A percentile compares a stretch with the other conserved stretches of the same genome.
phyloP scores from a whole-genome alignment of 2,797 vertebrate genomes.

The Pteronotus mesoamericanus region DNA sequence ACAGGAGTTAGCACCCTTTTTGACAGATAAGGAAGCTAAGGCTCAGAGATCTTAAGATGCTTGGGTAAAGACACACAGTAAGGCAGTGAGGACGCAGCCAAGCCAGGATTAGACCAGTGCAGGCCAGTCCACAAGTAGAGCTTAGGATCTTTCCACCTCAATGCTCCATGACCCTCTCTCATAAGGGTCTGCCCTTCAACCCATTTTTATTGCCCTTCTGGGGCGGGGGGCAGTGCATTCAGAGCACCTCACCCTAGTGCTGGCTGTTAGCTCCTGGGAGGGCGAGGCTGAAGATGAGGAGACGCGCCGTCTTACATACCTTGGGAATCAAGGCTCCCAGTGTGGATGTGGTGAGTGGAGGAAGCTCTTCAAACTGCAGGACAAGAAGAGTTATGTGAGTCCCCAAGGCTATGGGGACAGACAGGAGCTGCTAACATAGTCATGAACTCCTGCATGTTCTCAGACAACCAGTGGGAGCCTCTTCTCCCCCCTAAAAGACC shows the following conservation, averaged over 20 bases:
- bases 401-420: neutral
- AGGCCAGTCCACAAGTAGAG: neutral
- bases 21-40: neutral
- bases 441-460: neutral
- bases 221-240: accelerated
- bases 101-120: neutral
- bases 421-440: neutral
- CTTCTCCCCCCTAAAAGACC: neutral
- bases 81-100: neutral
- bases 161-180: neutral
- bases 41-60: neutral
- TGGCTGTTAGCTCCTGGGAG: neutral
- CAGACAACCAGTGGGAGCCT: accelerated
- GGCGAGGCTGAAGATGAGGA: neutral
- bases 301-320: slow-evolving; percentile 39
- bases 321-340: slow-evolving; percentile 78
- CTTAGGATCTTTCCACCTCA: neutral
- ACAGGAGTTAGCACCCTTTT: neutral
- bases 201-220: neutral
- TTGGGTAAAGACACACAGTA: neutral
- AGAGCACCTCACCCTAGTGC: neutral
- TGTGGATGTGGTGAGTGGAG: slow-evolving; percentile 73
- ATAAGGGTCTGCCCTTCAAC: neutral
- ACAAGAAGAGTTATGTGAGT: neutral
- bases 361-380: slow-evolving; percentile 79